These are phyloP conservation scores for Colaptes auratus DNA, from an alignment of 2,113 vertebrate genomes.

Conservation along the genomic window DNA sequence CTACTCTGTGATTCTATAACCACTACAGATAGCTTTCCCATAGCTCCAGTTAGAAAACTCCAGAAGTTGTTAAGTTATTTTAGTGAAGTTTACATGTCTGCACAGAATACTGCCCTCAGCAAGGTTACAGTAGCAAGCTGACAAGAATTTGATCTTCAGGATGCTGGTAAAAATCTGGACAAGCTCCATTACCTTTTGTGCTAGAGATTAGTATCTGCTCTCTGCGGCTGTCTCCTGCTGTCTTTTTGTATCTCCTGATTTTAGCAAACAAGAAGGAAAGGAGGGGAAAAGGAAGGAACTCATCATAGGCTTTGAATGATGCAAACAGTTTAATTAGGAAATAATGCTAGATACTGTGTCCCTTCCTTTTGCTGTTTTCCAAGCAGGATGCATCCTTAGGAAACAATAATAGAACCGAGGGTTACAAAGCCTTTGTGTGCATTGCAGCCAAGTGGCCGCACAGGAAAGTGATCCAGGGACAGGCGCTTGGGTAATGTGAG, in stretches of 20 bases:
- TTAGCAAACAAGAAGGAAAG: constrained; percentile 58
- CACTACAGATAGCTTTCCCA: not conserved
- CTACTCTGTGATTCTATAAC: too few relatives aligned
- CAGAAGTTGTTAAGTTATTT: not conserved
- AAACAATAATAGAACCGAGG: constrained; percentile 55
- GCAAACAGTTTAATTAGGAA: constrained; percentile 69
- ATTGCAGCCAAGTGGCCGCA: constrained; percentile 48
- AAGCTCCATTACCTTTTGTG: constrained; percentile 15
- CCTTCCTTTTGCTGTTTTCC: constrained; percentile 67
- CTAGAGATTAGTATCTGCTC: constrained; percentile 37
- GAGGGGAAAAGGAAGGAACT: constrained; percentile 63
- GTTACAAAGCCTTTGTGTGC: constrained; percentile 49
- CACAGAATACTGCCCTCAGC: not conserved
- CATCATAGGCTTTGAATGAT: constrained; percentile 46
- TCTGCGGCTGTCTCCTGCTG: not conserved
- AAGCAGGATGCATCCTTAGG: constrained; percentile 69
- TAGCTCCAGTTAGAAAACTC: not conserved
- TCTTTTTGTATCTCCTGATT: constrained; percentile 35
- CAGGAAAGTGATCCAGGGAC: constrained; percentile 60
- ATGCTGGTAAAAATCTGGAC: constrained; percentile 14
- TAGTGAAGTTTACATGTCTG: not conserved
- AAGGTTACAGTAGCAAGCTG: not conserved
- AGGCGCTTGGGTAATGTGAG: constrained; percentile 34
- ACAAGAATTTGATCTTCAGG: not conserved
- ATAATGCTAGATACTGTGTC: constrained; percentile 57